phyloP scores from a whole-genome alignment of 2,888 invertebrate genomes.

The Chalcis sispes region DNA sequence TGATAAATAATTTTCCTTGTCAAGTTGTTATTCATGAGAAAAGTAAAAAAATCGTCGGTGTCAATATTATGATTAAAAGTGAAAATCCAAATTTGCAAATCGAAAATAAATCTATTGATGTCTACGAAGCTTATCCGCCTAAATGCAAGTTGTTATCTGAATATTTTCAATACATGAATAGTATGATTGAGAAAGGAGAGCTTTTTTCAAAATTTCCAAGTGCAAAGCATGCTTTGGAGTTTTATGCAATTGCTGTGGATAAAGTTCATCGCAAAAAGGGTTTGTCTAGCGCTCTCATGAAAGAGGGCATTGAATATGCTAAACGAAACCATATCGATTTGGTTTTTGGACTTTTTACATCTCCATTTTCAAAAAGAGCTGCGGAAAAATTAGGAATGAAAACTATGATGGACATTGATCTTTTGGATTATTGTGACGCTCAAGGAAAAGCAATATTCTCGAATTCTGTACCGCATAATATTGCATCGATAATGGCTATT shows the following conservation, averaged over 20 bases:
- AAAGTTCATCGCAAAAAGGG: slow-evolving; percentile 61
- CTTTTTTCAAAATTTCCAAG: slow-evolving; percentile 57
- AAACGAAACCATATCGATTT: slow-evolving; percentile 51
- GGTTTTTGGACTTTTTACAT: slow-evolving; percentile 61
- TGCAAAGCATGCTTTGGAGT: slow-evolving; percentile 58
- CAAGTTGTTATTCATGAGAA: slow-evolving; percentile 56
- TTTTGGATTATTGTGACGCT: slow-evolving; percentile 48
- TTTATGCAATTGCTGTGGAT: slow-evolving; percentile 63
- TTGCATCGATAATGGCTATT: slow-evolving; percentile 59
- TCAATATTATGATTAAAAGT: slow-evolving; percentile 59
- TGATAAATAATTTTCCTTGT: slow-evolving; percentile 60
- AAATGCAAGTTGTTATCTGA: slow-evolving; percentile 53
- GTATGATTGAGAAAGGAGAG: slow-evolving; percentile 56
- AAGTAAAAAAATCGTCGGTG: slow-evolving; percentile 57
- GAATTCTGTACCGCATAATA: slow-evolving; percentile 53
- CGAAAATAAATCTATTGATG: slow-evolving; percentile 33
- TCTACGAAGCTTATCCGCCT: slow-evolving; percentile 47
- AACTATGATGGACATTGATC: slow-evolving; percentile 56
- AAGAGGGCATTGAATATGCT: slow-evolving; percentile 56
- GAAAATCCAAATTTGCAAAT: slow-evolving; percentile 52
- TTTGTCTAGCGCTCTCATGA: slow-evolving; percentile 56
- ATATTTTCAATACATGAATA: slow-evolving; percentile 61
- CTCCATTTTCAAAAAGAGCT: slow-evolving; percentile 59
- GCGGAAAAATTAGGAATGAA: slow-evolving; percentile 59
- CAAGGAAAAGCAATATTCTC: slow-evolving; percentile 50